Evolutionary conservation across 2,888 invertebrate genomes (phyloP).

Genomic region (Ophion obscuratus): DNA sequence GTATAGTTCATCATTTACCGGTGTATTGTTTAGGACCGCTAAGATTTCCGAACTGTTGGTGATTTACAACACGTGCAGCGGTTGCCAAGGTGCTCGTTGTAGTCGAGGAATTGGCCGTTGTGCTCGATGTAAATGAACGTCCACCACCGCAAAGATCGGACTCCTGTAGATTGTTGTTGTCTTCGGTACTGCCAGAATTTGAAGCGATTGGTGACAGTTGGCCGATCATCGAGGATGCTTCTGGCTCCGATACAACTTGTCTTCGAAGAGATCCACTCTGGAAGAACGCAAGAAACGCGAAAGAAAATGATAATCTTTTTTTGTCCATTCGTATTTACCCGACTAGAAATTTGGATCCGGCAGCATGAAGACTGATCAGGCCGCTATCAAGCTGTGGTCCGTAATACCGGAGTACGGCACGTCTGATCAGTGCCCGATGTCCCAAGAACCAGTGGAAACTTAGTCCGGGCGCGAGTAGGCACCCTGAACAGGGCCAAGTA

Average conservation of each 20-base stretch:
- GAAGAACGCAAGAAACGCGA: neutral
- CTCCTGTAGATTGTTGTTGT: constrained; percentile 83
- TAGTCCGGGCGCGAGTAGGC: too few species aligned
- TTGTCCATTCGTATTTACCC: neutral
- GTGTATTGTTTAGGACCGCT: constrained; percentile 84
- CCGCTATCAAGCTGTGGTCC: too few species aligned
- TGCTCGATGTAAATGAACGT: constrained; percentile 84
- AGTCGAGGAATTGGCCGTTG: constrained; percentile 55
- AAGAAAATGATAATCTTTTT: neutral
- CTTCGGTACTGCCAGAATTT: constrained; percentile 71
- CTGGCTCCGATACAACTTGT: constrained; percentile 79
- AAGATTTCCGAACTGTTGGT: constrained; percentile 89
- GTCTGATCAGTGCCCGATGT: too few species aligned
- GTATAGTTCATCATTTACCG: constrained; percentile 78
- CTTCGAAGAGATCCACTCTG: constrained; percentile 79
- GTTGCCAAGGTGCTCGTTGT: constrained; percentile 85
- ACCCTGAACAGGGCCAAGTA: too few species aligned
- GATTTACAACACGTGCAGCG: constrained; percentile 88
- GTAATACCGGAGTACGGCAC: too few species aligned
- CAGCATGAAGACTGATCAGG: too few species aligned
- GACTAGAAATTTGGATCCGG: too few species aligned
- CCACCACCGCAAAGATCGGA: constrained; percentile 83
- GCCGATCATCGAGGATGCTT: constrained; percentile 69
- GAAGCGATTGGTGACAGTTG: constrained; percentile 61
- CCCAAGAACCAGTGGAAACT: too few species aligned